These are phyloP conservation scores for Pegea sp. DNA, from an alignment of 23 tunicate species.

Conservation along the genomic window DNA sequence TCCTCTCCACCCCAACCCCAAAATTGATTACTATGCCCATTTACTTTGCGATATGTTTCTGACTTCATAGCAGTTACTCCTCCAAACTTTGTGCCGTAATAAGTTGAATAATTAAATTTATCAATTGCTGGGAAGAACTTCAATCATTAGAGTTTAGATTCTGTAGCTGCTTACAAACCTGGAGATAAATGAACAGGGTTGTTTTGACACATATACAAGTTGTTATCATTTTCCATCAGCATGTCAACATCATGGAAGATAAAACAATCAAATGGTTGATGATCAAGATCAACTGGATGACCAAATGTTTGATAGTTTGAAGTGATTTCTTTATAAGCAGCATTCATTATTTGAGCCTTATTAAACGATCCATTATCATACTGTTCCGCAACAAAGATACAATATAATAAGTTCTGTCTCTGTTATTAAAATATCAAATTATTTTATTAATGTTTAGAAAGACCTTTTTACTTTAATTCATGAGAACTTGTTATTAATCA, in stretches of 20 bases:
- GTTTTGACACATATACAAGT: conserved; percentile 39
- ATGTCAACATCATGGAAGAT: conserved; percentile 97
- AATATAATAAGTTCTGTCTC: conserved; percentile 59
- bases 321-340: conserved; percentile 54
- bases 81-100: conserved; percentile 83
- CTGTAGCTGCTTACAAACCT: conserved; percentile 7
- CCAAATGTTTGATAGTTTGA: conserved; percentile 1
- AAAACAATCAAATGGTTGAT: conserved; percentile 55
- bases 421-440: conserved; percentile 5
- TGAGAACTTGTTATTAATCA: too few species aligned
- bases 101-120: conserved; percentile 77
- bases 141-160: not conserved
- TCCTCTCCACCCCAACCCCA: conserved; percentile 99
- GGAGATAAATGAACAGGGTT: conserved; percentile 82
- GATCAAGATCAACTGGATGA: not conserved
- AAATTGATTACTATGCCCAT: conserved; percentile 79
- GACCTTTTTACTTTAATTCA: too few species aligned
- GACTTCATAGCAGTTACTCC: conserved; percentile 76
- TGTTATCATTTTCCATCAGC: conserved; percentile 75
- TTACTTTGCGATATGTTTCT: conserved; percentile 30
- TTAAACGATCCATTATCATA: conserved; percentile 78
- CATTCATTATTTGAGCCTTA: conserved; percentile 93
- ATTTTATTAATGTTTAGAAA: too few species aligned
- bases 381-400: conserved; percentile 94
- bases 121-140: conserved; percentile 38